Percentiles rank a stretch among this genome's conserved stretches.
These are phyloP conservation scores for Malurus cyaneus DNA, from an alignment of 2,113 vertebrate genomes.

Conservation along the genomic window DNA sequence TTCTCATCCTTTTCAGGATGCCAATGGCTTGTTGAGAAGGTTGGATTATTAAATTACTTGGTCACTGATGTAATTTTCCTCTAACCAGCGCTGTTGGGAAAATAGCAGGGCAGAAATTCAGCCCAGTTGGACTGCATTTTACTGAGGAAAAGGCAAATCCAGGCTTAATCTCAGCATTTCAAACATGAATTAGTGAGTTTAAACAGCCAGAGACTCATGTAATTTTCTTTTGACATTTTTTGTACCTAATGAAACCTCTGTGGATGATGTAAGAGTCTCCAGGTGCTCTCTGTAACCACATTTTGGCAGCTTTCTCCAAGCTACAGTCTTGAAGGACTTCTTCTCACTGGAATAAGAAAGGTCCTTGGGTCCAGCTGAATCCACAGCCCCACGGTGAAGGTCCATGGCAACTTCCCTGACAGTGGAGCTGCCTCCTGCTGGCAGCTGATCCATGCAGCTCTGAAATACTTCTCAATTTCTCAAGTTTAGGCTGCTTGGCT, in stretches of 20 bases:
- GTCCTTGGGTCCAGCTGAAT: not conserved
- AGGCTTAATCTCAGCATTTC: not conserved
- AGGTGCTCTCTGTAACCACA: not conserved
- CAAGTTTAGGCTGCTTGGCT: not conserved
- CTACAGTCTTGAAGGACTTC: not conserved
- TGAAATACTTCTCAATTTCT: not conserved
- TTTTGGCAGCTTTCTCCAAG: not conserved
- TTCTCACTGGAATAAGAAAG: not conserved
- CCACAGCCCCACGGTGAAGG: not conserved
- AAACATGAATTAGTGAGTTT: not conserved
- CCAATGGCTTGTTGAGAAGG: not conserved
- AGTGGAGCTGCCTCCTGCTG: not conserved
- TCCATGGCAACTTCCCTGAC: not conserved
- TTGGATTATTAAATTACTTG: not conserved
- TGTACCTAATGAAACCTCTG: not conserved
- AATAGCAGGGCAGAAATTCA: not conserved
- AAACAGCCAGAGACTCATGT: not conserved
- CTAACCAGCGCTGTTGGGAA: not conserved
- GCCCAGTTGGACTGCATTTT: not conserved
- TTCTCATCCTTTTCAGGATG: not conserved
- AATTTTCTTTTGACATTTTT: not conserved
- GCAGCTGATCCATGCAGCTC: accelerated
- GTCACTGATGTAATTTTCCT: not conserved
- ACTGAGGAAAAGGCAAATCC: not conserved
- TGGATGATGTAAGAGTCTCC: not conserved